Conservation (phyloP, 2,888 invertebrate species). For the Ormyrus thymus region DNA sequence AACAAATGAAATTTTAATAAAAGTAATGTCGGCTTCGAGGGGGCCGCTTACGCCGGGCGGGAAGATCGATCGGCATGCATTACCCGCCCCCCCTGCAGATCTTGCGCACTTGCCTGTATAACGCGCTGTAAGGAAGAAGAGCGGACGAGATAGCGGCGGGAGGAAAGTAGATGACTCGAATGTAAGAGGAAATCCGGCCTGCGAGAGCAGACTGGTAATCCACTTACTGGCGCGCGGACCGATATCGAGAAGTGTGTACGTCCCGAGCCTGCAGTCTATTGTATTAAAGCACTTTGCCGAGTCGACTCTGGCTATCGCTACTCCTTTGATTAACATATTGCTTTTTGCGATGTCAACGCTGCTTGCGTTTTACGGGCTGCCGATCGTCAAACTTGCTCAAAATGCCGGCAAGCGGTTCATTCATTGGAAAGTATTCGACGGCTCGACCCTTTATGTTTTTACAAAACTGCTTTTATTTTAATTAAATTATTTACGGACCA, state of each 20-base stretch:
- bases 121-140: background rate
- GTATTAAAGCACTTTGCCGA: slow-evolving; percentile 50
- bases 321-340: slow-evolving; percentile 67
- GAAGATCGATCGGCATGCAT: slow-evolving; percentile 35
- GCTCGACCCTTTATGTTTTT: no score
- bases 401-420: no score
- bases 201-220: slow-evolving; percentile 61
- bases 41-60: background rate
- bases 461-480: no score
- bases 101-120: background rate
- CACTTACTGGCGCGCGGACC: slow-evolving; percentile 61
- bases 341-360: slow-evolving; percentile 48
- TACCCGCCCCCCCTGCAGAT: background rate
- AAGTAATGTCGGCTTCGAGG: slow-evolving; percentile 39
- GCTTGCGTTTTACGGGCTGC: background rate
- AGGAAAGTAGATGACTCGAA: slow-evolving; percentile 55
- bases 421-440: background rate
- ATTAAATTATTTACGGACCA: no score
- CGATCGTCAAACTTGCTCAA: background rate
- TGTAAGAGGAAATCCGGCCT: slow-evolving; percentile 55
- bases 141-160: background rate
- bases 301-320: slow-evolving; percentile 61
- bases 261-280: slow-evolving; percentile 34
- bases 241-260: slow-evolving; percentile 52
- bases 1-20: slow-evolving; percentile 47